Evolutionary conservation across 2,888 invertebrate genomes (phyloP), one percentile per base, ranked within the genome.

Genomic region (Himalopsyche anomala): DNA sequence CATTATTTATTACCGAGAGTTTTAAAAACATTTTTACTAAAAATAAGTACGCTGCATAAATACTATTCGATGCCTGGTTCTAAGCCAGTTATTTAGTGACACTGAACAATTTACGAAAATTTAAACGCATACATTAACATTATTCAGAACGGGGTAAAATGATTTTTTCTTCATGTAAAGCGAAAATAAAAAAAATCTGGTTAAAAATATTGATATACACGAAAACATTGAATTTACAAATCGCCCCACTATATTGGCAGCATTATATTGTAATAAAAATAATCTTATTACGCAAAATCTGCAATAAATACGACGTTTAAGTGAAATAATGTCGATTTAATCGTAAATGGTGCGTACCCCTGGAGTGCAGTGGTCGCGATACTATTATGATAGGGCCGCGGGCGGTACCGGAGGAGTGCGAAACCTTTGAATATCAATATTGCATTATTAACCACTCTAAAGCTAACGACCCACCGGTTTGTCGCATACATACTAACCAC

Each of bases 231-330:
- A 62, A 19, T 62, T 19, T 62, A 62, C 19, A 56, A 56, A 56
- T 17, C 19, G 56, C 19, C 28, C 62, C 62, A 19, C 62, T 56
- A 8, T 56, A 19, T 62, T 19, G 62, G 62, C 62, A 62, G 62
- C 80, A 38, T 40, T 80, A 80, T 80, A 12, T 40, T 36, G 38
- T 80, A 40, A 38, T 80, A 80, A 80, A 80, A 80, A 80, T 80
- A 80, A 40, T 42, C 42, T 80, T 38, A 38, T 80, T 80, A 40
- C 42, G n/a, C 40, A 40, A 80, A 80, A 80, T 80, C 42, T 80
- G 80, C 80, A 80, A 80, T 80, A 80, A 80, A 80, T 80, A 38
- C 38, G 17, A 62, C 62, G 62, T 62, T 62, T 62, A 62, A 62
- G 62, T 62, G 62, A 62, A 62, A 62, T 62, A 19, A 62, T 62